phyloP scores from a whole-genome alignment of 2,888 invertebrate genomes.

The Microdon myrmicae region DNA sequence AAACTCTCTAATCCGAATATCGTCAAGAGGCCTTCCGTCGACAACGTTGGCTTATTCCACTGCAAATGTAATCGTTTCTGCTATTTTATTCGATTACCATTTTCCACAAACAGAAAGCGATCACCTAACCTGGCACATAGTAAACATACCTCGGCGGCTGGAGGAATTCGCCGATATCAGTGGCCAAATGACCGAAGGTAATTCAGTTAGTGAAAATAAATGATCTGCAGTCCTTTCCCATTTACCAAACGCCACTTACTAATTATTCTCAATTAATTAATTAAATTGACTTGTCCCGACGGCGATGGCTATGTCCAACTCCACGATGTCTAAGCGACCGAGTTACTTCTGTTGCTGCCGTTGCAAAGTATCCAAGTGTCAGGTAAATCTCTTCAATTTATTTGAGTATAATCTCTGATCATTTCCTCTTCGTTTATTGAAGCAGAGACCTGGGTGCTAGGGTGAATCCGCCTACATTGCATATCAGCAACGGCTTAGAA shows the following conservation, averaged over 20 bases:
- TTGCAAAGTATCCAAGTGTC: conserved; percentile 49
- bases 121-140: conserved; percentile 8
- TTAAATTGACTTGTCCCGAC: conserved; percentile 50
- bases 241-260: conserved; percentile 52
- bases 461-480: conserved; percentile 17
- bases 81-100: no score
- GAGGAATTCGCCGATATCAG: conserved; percentile 39
- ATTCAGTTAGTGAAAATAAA: conserved; percentile 48
- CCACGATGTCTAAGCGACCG: conserved; percentile 3
- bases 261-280: conserved; percentile 53
- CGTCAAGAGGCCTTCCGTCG: no score
- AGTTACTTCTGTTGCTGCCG: conserved; percentile 16
- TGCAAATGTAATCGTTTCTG: no score
- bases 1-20: no score
- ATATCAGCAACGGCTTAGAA: conserved; percentile 2
- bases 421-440: conserved; percentile 29
- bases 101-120: no score
- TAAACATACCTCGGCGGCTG: neutral
- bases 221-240: conserved; percentile 46
- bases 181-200: conserved; percentile 46
- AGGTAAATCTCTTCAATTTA: conserved; percentile 51
- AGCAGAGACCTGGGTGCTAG: conserved; percentile 14
- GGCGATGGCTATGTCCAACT: conserved; percentile 1
- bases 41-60: no score
- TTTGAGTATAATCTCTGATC: conserved; percentile 51